Base-by-base conservation (phyloP, 1,140 invertebrate species). In the Cepaea nemoralis region DNA sequence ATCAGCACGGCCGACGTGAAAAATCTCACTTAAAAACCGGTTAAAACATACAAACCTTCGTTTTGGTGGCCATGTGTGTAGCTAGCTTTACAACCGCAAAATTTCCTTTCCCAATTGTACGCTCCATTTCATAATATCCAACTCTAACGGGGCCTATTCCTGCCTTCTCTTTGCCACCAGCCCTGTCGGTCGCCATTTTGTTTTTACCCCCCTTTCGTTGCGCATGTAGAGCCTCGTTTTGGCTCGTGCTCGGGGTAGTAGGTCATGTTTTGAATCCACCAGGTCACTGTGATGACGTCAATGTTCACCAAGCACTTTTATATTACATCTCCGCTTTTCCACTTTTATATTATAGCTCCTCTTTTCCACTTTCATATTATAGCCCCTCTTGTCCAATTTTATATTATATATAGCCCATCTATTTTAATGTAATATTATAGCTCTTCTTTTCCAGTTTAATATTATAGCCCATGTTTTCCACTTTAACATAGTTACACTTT, bases 91-190 rank as follows among this genome's bases (percentile, higher is more conserved):
- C 97, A 81, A 98, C 96, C 63, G 97, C 97, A 92, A 98, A 98
- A 93, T 98, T 99, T 59, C 97, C 97, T 93, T 99, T 99, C 80
- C 97, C 97, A 87, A 99, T 98, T 67, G 97, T 98, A 88, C 95
- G 95, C 91, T 98, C 96, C 89, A 99, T 95, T 91, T 98, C 96
- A 92, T 98, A 99, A 92, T 98, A 97, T 84, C 97, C 97, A 77
- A 98, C 89, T 76, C 88, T 85, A 33, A 90, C 90, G 40, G 89
- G 88, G 35, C 86, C 88, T 71, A 82, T 84, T 69, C 73, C 85
- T 42, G 81, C 85, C 77, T 85, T 74, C 78, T 48, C 75, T 69
- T 80, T 83, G 70, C 86, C 83, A 83, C 83, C 73, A 83, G 80
- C 75, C 84, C 85, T 79, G 82, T 85, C 71, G 86, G 85, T 85